These are phyloP conservation scores for Muntiacus reevesi DNA, from an alignment of 2,113 vertebrate species.

Conservation along the genomic window DNA sequence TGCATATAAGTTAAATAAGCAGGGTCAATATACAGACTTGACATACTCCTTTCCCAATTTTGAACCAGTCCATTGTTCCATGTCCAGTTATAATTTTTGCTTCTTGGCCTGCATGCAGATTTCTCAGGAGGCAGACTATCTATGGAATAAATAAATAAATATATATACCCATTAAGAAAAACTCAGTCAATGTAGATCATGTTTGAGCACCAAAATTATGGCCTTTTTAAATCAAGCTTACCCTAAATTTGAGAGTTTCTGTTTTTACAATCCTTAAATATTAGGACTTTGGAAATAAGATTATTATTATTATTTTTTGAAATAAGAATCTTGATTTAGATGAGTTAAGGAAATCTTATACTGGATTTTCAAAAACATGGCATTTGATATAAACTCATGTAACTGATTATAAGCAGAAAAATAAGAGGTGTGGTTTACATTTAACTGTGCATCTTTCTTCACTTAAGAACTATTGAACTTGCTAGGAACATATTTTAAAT, in stretches of 20 bases:
- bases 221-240: neutral
- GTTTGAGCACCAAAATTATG: neutral
- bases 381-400: neutral
- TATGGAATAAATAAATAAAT: neutral
- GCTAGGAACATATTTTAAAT: neutral
- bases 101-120: neutral
- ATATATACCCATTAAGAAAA: neutral
- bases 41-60: neutral
- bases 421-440: neutral
- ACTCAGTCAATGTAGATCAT: neutral
- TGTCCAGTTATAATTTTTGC: neutral
- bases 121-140: neutral
- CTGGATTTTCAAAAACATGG: neutral
- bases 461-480: neutral
- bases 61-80: neutral
- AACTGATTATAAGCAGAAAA: neutral
- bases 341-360: neutral
- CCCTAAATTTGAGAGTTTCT: neutral
- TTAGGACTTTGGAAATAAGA: neutral
- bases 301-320: neutral
- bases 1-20: neutral
- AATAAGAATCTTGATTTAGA: neutral
- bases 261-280: neutral
- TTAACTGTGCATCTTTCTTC: neutral
- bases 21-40: neutral